Evolutionary conservation across 1,140 invertebrate genomes (phyloP), one percentile per base, ranked within the genome.

Genomic region (Heliconius hewitsoni): DNA sequence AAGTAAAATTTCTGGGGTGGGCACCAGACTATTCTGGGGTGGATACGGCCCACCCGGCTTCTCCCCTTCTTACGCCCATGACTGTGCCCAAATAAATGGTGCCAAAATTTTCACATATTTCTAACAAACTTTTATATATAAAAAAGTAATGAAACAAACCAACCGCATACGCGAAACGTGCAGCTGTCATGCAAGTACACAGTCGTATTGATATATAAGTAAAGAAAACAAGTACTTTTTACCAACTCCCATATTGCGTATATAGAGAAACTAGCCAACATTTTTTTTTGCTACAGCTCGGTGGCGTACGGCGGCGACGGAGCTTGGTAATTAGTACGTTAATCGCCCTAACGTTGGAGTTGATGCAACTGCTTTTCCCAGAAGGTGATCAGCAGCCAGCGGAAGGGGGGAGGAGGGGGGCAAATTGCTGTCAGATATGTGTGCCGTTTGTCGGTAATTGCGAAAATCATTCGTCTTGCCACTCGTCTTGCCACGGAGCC

Each of bases 351-450:
- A 84, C 85, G 79, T 80, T 55, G 76, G 83, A 79, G 85, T 90
- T 87, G 90, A 89, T 90, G 90, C 91, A 91, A 91, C 89, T 87
- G 86, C 87, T 85, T 85, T 94, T 94, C 92, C 85, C 83, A 88
- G 92, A 94, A 94, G 82, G 78, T 87, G 89, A 90, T 91, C 90
- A 90, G 79, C 84, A 87, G 82, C 86, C 87, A 84, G 83, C 83
- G 85, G 86, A 13, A 46, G 86, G 85, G 82, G 85, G 85, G 87
- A 81, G 85, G 87, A 81, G 86, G 89, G 84, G 87, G 88, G 91
- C 89, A 93, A 94, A 92, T 93, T 94, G 90, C 91, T 83, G 87
- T 78, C 89, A 94, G 90, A 93, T 94, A 94, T 91, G 91, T 92
- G 85, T 92, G 87, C 89, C 88, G 88, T 79, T 85, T 88, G 91